Base-by-base conservation (phyloP, 2,797 vertebrate genomes). In the Balearica regulorum region DNA sequence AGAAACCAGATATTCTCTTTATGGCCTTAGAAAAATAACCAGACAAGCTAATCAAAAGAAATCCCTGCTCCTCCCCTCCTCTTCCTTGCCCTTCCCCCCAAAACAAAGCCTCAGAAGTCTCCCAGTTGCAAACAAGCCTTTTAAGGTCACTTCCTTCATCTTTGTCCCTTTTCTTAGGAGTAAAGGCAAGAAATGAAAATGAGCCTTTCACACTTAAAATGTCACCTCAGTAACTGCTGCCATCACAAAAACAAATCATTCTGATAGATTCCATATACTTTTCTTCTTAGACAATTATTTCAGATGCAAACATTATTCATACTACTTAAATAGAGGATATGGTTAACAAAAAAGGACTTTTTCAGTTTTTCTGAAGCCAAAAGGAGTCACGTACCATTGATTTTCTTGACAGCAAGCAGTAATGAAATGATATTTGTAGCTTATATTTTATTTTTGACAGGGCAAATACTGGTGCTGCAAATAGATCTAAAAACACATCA, bases 381-480 rank as follows among this genome's bases (percentile, higher is more conserved):
- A 92, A 83, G 14, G 7, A 72, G 35, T 84, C 73, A 69, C 33
- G 39, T 91, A 66, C 53, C 73, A 73, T 18, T 87, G 73, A 90
- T 65, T 94, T 95, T 90, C 87, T 69, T 43, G 44, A 90, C 62
- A 83, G 58, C 43, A 89, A 91, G 9, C 10, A 84, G 46, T 60
- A 91, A 58, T 69, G 53, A 94, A 93, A 93, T 61, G 0, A 41
- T 89, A 93, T 77, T 87, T n/a, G 54, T 79, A 84, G 66, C 31
- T 69, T 87, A 39, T 64, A 58, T 69, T 94, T 94, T 93, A 89
- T 80, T 94, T 89, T 93, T 93, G 71, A 94, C 55, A 87, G 25
- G 25, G 77, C 48, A 93, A 94, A 94, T 72, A 76, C 41, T 48
- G 6, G 24, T 65, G 53, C 22, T 72, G 69, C 58, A 90, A 93